Percentiles rank a stretch among this genome's conserved stretches.
Conservation (phyloP, 2,113 vertebrate species). For the Takifugu flavidus region DNA sequence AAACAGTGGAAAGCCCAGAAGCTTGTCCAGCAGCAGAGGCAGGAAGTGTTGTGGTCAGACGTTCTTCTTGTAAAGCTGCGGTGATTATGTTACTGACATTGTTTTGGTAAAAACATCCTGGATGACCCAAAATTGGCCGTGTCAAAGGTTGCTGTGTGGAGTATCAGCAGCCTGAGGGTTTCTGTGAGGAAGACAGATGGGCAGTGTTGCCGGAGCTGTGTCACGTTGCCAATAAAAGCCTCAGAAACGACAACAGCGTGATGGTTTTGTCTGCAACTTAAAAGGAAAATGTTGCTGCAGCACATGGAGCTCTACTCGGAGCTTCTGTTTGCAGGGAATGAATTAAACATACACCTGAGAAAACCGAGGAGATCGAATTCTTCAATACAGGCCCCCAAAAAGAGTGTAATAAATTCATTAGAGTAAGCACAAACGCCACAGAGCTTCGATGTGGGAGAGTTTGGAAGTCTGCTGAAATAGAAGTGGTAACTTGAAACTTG, state of each 20-base stretch:
- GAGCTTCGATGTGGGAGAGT: no score
- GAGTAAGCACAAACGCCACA: no score
- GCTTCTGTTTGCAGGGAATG: neutral
- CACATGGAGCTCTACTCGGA: no score
- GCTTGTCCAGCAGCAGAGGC: neutral
- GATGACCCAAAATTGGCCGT: constrained; percentile 13
- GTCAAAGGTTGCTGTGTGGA: constrained; percentile 43
- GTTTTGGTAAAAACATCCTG: constrained; percentile 62
- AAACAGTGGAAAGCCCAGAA: neutral
- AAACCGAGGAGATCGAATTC: neutral
- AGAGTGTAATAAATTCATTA: no score
- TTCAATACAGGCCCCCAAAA: neutral
- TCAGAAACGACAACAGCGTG: constrained; percentile 4
- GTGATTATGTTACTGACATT: constrained; percentile 40
- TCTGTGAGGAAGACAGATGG: constrained; percentile 20
- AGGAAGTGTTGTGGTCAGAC: neutral
- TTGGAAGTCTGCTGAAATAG: no score
- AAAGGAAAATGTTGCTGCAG: neutral
- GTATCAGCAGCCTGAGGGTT: constrained; percentile 40
- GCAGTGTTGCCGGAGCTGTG: neutral
- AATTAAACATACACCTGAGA: neutral
- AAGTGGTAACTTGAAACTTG: no score
- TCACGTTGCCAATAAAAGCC: constrained; percentile 8
- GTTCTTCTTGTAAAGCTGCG: neutral
- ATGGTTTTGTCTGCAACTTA: neutral